Base-by-base conservation (phyloP, 2,113 vertebrate genomes). In the Ctenodactylus gundi region DNA sequence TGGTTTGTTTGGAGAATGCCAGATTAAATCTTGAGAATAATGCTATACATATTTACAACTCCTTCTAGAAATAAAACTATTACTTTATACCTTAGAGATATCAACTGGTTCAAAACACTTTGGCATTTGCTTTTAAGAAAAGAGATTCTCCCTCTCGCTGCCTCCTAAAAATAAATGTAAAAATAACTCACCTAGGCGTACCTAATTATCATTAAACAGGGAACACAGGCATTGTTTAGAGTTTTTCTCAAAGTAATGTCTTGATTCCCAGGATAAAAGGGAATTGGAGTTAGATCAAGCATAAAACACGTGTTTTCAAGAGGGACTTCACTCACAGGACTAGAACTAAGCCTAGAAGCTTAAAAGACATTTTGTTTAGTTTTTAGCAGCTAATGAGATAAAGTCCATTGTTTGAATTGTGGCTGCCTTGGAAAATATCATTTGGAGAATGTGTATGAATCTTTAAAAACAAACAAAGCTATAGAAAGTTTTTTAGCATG, bases 331-430 rank as follows among this genome's bases (percentile, higher is more conserved):
- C 62, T 77, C 88, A 91, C 36, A 89, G 51, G 21, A 70, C 39
- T 51, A 78, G 57, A 72, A 76, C 82, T 94, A 70, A 31, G 25
- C 31, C 23, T 82, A n/a, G 68, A 41, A 93, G 39, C 44, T 93
- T 65, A 85, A 88, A 91, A 88, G 58, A 73, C 21, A 90, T 85
- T 96, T 95, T 93, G 85, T 95, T 96, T 95, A 70, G 72, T 91
- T 95, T n/a, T 94, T 94, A 87, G 65, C 84, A 72, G 73, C 95
- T 93, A 89, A 95, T 91, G 76, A 95, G 91, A 96, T 85, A 70
- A 96, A 93, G 65, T 92, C 67, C 41, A 82, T 39, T 44, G 34
- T 93, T 91, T 75, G 39, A 95, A 96, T 93, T 88, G 67, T 91
- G 91, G 31, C 90, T 89, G 78, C 34, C 70, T 80, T 93, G 60